Percentiles rank a stretch among this genome's conserved stretches.
These are phyloP conservation scores for Eidolon dupreanum DNA, from an alignment of 2,797 vertebrate species.

Conservation along the genomic window DNA sequence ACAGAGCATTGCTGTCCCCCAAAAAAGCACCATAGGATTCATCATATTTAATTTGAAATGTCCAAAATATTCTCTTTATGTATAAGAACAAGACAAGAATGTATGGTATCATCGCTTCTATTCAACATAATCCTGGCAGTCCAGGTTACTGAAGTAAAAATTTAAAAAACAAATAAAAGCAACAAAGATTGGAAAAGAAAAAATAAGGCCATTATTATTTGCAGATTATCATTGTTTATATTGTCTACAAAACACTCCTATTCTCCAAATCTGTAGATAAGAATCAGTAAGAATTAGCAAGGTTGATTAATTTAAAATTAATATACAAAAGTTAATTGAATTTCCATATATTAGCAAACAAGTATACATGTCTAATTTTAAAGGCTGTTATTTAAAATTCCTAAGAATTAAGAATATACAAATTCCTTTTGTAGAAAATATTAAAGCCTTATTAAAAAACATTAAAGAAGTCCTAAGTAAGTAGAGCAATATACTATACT, in stretches of 20 bases:
- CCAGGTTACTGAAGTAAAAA: not conserved
- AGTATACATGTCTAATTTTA: slow-evolving; percentile 22
- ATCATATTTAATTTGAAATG: not conserved
- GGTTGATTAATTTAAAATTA: slow-evolving; percentile 3
- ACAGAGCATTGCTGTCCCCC: not conserved
- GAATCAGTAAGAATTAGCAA: not conserved
- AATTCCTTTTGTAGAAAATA: slow-evolving; percentile 22
- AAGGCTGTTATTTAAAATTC: slow-evolving; percentile 36
- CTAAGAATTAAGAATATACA: slow-evolving; percentile 13
- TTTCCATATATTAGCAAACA: not conserved
- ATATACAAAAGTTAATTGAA: not conserved
- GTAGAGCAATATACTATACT: slow-evolving; percentile 55
- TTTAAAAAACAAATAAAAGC: slow-evolving; percentile 9
- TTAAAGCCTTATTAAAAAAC: slow-evolving; percentile 44
- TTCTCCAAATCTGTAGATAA: not conserved
- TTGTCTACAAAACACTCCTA: not conserved
- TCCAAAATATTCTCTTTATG: not conserved
- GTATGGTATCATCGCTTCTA: not conserved
- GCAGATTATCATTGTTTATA: not conserved
- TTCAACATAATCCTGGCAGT: not conserved
- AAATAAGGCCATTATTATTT: not conserved
- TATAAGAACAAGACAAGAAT: not conserved
- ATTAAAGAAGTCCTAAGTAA: slow-evolving; percentile 56
- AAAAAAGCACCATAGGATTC: not conserved
- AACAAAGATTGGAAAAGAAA: not conserved